These are phyloP conservation scores for Microcaecilia unicolor DNA, from an alignment of 2,797 vertebrate species.

Conservation along the genomic window DNA sequence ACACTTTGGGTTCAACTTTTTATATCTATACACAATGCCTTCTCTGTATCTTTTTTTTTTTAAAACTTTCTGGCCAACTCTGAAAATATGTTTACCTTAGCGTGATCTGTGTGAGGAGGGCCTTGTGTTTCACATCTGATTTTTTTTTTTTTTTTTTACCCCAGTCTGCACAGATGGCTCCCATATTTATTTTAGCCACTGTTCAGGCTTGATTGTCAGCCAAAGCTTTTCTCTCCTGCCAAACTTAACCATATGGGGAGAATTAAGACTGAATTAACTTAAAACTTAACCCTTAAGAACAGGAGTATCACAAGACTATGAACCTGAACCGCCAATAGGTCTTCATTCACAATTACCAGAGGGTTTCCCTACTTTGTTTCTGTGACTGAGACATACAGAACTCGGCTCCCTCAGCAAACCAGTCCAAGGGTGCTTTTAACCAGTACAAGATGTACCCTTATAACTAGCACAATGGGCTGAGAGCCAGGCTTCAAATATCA, in stretches of 20 bases:
- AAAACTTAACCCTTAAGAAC: constrained; percentile 3
- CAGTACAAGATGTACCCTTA: too few species aligned
- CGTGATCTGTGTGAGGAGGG: not conserved
- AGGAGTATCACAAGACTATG: too few species aligned
- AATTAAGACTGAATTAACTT: constrained; percentile 18
- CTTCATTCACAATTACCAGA: too few species aligned
- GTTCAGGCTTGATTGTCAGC: constrained; percentile 4
- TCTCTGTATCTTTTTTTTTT: not conserved
- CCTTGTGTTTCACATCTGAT: not conserved
- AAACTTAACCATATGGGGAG: constrained; percentile 24
- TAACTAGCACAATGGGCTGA: too few species aligned
- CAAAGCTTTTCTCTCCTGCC: constrained; percentile 7
- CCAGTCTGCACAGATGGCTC: constrained; percentile 2
- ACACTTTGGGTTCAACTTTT: not conserved
- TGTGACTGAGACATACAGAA: too few species aligned
- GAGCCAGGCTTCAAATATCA: too few species aligned
- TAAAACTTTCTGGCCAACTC: not conserved
- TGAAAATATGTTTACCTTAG: not conserved
- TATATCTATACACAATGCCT: not conserved
- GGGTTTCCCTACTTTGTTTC: too few species aligned
- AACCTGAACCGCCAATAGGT: too few species aligned
- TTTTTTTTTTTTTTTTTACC: not conserved
- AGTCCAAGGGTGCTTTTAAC: too few species aligned
- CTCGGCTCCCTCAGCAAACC: too few species aligned
- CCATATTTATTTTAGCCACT: constrained; percentile 28